Conservation (phyloP, 2,888 invertebrate species). For the Ormyrus labotus region DNA sequence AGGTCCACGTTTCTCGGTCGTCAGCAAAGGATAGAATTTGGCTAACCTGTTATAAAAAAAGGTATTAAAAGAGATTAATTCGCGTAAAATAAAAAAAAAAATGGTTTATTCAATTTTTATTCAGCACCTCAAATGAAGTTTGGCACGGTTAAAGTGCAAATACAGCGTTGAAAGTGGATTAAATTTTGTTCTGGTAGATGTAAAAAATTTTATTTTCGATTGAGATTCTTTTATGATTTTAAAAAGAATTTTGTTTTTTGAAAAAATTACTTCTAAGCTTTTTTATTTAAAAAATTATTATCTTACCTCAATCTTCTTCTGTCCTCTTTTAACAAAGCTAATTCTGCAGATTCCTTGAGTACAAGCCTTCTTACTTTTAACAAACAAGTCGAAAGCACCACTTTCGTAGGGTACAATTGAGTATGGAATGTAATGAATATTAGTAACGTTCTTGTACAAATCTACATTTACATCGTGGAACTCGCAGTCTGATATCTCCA, state of each 20-base stretch:
- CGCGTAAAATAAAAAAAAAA: too few species aligned
- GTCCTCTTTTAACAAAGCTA: not conserved
- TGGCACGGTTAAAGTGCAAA: too few species aligned
- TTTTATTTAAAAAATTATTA: not conserved
- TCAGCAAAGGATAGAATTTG: not conserved
- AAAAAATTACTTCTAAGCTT: not conserved
- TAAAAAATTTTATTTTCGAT: too few species aligned
- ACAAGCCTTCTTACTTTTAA: not conserved
- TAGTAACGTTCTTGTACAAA: not conserved
- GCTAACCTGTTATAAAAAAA: too few species aligned
- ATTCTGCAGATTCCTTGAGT: conserved; percentile 4
- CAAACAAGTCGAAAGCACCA: not conserved
- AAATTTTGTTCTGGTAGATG: too few species aligned
- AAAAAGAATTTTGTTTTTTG: not conserved
- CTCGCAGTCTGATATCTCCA: not conserved
- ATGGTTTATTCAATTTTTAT: too few species aligned
- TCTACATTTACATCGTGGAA: not conserved
- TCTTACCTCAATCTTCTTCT: not conserved
- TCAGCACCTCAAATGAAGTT: too few species aligned
- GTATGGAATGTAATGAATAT: not conserved
- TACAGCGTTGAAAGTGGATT: too few species aligned
- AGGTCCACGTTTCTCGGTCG: not conserved
- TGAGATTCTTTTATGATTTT: not conserved
- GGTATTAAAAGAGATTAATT: too few species aligned
- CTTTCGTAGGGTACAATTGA: not conserved